Base-by-base conservation (phyloP, 2,888 invertebrate species). In the Eristalinus aeneus region DNA sequence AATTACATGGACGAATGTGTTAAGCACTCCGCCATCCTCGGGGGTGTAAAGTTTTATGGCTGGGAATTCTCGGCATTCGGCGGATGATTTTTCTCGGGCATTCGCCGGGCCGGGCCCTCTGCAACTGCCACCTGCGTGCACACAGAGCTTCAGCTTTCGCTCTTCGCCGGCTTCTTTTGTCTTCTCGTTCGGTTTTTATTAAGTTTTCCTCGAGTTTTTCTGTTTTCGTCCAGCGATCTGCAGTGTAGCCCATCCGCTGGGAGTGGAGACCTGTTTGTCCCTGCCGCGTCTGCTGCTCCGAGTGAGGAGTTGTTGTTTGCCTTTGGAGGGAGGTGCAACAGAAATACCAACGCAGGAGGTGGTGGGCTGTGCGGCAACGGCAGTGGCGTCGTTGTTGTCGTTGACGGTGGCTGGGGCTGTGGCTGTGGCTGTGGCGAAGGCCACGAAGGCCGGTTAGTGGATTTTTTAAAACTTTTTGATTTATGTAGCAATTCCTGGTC, bases 1-100 rank as follows among this genome's bases (percentile, higher is more conserved):
- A 86, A 86, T 86, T 86, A 86, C 86, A 86, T 78, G 82, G 86
- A 86, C 82, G 86, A 86, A 86, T 86, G 86, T 86, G 82, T 86
- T 81, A 86, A 86, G 86, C 86, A 86, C 86, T 82, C 74, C 64
- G 56, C 61, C 78, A 39, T 65, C 74, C 82, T 65, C 68, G 67
- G 74, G 82, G 82, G 86, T 67, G 82, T 78, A 82, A 86, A 82
- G 86, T 86, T 82, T 82, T 86, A 82, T 86, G 77, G 77, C 71
- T 74, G 77, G 56, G 61, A 86, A 78, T 82, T 82, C 82, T 82
- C 77, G 71, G 82, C 31, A 67, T 82, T 74, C 86, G 82, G 71
- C 74, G 54, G 82, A 77, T 77, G 81, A 82, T 77, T 61, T 22
- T 74, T 54, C 61, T 34, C 27, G 16, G 23, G 23, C 56, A 20